Base-by-base conservation (phyloP, 1,140 invertebrate species). In the Matsumurasca onukii region DNA sequence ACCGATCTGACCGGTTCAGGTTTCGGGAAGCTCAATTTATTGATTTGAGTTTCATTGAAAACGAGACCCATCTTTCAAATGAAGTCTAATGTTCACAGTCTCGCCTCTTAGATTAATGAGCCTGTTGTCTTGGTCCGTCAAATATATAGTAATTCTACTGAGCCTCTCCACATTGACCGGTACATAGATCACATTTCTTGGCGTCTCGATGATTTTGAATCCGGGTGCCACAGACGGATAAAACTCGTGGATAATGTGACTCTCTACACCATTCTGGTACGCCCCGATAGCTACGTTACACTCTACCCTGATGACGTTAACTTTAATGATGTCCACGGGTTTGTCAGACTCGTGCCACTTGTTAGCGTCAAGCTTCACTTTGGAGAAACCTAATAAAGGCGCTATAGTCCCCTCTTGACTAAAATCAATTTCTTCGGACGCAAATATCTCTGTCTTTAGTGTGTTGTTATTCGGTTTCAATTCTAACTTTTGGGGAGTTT, bases 201-300 rank as follows among this genome's bases (percentile, higher is more conserved):
- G 70, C 15, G 65, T 67, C 73, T 76, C 72, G 12, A 70, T 67
- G n/a, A 77, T 74, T 52, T 76, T 74, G 70, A 73, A 77, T 34
- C 75, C 72, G 2, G 71, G 72, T 34, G 68, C 70, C 0, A 75
- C 70, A 22, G 1, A 39, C 52, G 73, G 70, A 48, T 72, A 75
- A 71, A 79, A 78, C 65, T 75, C 69, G 66, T 78, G 73, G 62
- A 79, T 67, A 29, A 69, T 75, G 70, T 78, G 76, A 13, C 70
- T 69, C 31, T 55, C 45, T 51, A 55, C 30, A 24, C 69, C 70
- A 72, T 79, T 77, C 12, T 69, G 73, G 59, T 74, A 79, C 9
- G 74, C 70, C 39, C 74, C 73, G 1, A 20, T 31, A 1, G 63
- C 59, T 15, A 71, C 15, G 63, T 69, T 71, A 31, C 61, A 71